Evolutionary conservation across 2,113 vertebrate species (phyloP), one percentile per base, ranked within the genome.

Genomic region (Picathartes gymnocephalus): DNA sequence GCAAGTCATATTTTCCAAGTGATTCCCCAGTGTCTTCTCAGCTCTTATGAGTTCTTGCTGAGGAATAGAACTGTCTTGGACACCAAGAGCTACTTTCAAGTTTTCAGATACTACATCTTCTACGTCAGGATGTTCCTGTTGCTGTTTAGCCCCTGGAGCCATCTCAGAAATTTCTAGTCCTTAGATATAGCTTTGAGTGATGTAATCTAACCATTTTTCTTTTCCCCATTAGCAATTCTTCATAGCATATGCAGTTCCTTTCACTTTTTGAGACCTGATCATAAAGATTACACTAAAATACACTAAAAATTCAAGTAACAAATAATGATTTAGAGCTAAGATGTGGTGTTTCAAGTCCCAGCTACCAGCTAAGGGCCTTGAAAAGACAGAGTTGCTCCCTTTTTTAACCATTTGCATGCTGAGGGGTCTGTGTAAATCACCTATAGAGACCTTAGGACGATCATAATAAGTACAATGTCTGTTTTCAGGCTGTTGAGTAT

Each of bases 1-100:
- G 88, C 95, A 97, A 98, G 92, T 92, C 94, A 87, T 94, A 95
- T 97, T 97, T 97, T 97, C 93, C 90, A 92, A 97, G 95, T 62
- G 71, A 97, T 96, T 97, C 95, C 94, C 93, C 65, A 92, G 93
- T 47, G 96, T 93, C 82, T 61, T 93, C 88, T 87, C 84, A 92
- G 93, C 96, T 97, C 90, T 96, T 94, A 96, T n/a, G 69, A 92
- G 94, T 60, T 96, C 77, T 94, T 92, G 50, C 72, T 78, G 76
- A 92, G 65, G 72, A 89, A 77, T 15, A 51, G 78, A 94, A 79
- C 47, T 91, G 72, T 50, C 69, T 91, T 69, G 76, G 70, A 78
- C 53, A 91, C 88, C 76, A 81, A 56, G 65, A 84, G 21, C 28
- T 74, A 40, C 88, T 96, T 92, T 69, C 24, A 95, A 90, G 42